Evolutionary conservation across 2,797 vertebrate genomes (phyloP).

Genomic region (Sphenopsis melanotis): DNA sequence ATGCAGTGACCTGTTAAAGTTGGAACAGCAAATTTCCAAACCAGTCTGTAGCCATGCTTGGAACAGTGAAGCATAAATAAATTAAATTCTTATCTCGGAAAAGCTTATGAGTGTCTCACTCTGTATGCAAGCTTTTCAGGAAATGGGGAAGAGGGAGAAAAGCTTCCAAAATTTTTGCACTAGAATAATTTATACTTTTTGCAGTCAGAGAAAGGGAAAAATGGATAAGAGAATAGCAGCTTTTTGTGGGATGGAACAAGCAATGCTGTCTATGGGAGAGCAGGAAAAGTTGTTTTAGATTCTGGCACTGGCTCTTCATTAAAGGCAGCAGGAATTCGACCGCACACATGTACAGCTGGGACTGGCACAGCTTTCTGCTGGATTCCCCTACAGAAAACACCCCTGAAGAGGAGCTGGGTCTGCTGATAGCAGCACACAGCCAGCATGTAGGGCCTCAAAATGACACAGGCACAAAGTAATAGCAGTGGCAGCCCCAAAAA

Average conservation of each 20-base stretch:
- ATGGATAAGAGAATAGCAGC: background rate
- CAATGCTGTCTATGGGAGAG: background rate
- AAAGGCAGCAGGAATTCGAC: background rate
- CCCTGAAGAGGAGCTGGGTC: background rate
- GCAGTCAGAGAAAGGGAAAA: background rate
- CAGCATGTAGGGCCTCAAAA: background rate
- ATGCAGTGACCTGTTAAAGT: conserved; percentile 42
- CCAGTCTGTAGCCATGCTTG: conserved; percentile 19
- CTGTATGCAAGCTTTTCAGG: conserved; percentile 6
- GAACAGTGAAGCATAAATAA: conserved; percentile 46
- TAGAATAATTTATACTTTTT: background rate
- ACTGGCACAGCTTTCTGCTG: background rate
- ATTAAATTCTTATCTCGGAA: conserved; percentile 50
- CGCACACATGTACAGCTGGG: background rate
- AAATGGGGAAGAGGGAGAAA: conserved; percentile 1
- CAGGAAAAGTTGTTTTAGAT: background rate
- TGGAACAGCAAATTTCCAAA: conserved; percentile 45
- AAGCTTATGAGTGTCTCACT: conserved; percentile 38
- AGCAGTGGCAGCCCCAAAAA: background rate
- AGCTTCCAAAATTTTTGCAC: conserved; percentile 18
- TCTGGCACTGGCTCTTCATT: background rate
- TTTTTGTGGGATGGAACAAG: background rate
- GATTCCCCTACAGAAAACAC: background rate
- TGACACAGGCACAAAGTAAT: accelerated
- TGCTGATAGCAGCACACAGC: background rate